These are phyloP conservation scores for Thymelicus acteon DNA, from an alignment of 2,888 invertebrate species.

Conservation along the genomic window DNA sequence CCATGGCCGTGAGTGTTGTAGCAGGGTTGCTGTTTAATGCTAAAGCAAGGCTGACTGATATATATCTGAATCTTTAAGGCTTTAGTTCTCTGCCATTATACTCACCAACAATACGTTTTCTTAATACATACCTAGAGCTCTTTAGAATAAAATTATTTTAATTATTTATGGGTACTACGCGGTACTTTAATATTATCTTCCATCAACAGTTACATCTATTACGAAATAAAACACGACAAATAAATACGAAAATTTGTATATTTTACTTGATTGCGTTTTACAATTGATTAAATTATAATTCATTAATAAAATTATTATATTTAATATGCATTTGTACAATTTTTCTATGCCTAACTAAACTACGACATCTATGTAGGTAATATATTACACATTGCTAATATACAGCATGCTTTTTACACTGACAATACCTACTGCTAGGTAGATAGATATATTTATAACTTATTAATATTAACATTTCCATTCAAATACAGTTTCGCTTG, in stretches of 20 bases:
- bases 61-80: no score
- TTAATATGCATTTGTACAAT: conserved; percentile 83
- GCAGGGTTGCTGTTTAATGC: no score
- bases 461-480: conserved; percentile 48
- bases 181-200: no score
- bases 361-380: conserved; percentile 75
- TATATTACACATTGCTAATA: conserved; percentile 80
- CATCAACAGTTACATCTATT: neutral
- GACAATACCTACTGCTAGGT: conserved; percentile 65
- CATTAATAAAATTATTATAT: conserved; percentile 74
- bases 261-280: conserved; percentile 84
- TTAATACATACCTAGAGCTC: no score
- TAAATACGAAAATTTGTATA: conserved; percentile 81
- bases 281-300: conserved; percentile 82
- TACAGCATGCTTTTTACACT: conserved; percentile 82
- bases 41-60: no score
- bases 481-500: conserved; percentile 50
- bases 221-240: conserved; percentile 40
- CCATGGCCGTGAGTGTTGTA: no score
- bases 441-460: conserved; percentile 45
- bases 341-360: conserved; percentile 82
- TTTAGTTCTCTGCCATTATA: no score
- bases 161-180: no score
- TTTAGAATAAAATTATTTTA: no score
- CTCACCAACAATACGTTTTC: no score